Conservation (phyloP, 1,140 invertebrate genomes). For the Drosophila eugracilis region DNA sequence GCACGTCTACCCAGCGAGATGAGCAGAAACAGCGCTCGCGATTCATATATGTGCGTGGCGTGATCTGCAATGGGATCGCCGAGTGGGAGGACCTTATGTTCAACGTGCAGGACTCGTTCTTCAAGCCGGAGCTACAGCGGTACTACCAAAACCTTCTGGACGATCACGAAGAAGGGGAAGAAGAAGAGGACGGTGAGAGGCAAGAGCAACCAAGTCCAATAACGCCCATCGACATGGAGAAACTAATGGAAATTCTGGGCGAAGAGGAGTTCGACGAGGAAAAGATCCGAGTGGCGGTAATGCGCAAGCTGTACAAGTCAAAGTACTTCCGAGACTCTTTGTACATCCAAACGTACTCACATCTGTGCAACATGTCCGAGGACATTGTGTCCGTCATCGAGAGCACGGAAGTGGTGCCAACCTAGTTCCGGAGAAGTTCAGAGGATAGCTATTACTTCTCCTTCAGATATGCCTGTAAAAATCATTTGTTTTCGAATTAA, state of each 20-base stretch:
- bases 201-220: not conserved
- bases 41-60: conserved; percentile 72
- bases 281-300: conserved; percentile 13
- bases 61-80: conserved; percentile 69
- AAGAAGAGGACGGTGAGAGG: conserved; percentile 5
- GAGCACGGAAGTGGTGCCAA: conserved; percentile 53
- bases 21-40: conserved; percentile 54
- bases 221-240: conserved; percentile 10
- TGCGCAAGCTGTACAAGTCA: conserved; percentile 36
- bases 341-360: conserved; percentile 76
- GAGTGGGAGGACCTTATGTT: conserved; percentile 72
- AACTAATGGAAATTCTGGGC: not conserved
- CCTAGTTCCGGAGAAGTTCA: not conserved
- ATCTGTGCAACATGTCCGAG: conserved; percentile 70
- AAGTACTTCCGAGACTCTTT: conserved; percentile 69
- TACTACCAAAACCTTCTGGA: conserved; percentile 27
- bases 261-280: conserved; percentile 1
- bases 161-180: conserved; percentile 9
- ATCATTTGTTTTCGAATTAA: not conserved
- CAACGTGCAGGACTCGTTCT: conserved; percentile 53
- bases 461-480: not conserved
- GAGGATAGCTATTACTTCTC: not conserved
- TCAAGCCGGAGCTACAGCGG: conserved; percentile 56
- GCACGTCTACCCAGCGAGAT: not conserved
- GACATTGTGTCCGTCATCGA: conserved; percentile 78